Conservation (phyloP, 2,797 vertebrate species). For the Vireo griseus region DNA sequence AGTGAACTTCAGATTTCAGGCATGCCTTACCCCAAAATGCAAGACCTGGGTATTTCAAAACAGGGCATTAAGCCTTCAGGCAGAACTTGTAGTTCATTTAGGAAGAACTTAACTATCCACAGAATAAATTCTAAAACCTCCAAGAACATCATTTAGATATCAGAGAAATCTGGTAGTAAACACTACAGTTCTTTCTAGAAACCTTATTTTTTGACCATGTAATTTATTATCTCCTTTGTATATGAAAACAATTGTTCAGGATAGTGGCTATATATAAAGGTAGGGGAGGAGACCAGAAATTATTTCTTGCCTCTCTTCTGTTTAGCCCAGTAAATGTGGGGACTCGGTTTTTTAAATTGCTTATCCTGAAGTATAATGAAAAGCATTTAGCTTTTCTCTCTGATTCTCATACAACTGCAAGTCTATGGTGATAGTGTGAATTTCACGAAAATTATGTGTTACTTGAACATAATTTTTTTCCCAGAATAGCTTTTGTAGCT, state of each 20-base stretch:
- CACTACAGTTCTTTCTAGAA: neutral
- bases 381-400: neutral
- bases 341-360: neutral
- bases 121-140: neutral
- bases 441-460: rapidly evolving
- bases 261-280: neutral
- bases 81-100: neutral
- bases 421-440: too few species aligned
- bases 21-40: rapidly evolving
- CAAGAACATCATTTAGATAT: neutral
- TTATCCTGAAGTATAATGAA: neutral
- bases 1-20: neutral
- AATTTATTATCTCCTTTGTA: neutral
- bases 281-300: neutral
- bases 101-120: neutral
- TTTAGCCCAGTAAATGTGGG: neutral
- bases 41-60: neutral
- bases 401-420: neutral
- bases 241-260: neutral
- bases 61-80: neutral
- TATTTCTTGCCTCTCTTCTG: neutral
- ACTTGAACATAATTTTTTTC: neutral
- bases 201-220: neutral
- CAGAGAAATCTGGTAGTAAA: neutral
- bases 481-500: neutral